Evolutionary conservation across 2,113 vertebrate genomes (phyloP).

Genomic region (Psophia crepitans): DNA sequence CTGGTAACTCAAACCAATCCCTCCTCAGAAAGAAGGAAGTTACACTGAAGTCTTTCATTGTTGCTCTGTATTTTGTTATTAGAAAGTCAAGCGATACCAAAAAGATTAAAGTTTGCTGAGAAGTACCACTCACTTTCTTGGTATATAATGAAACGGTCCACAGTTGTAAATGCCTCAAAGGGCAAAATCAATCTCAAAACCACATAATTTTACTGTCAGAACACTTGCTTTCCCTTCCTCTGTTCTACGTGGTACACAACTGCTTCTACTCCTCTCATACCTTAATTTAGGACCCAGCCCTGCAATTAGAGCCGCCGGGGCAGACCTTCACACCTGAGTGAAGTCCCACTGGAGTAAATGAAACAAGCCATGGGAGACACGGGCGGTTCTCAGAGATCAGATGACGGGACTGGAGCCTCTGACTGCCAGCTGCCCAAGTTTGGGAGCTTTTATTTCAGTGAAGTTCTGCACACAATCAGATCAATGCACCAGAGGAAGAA

Average conservation of each 20-base stretch:
- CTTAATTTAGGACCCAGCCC: neutral
- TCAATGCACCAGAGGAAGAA: neutral
- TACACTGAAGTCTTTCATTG: neutral
- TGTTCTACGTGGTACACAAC: neutral
- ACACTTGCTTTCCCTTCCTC: neutral
- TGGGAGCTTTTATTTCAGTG: rapidly evolving
- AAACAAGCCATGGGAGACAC: neutral
- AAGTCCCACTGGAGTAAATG: neutral
- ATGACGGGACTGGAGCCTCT: neutral
- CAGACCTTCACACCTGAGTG: neutral
- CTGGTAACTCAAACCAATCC: constrained; percentile 10
- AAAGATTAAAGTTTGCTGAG: neutral
- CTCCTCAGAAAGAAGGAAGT: neutral
- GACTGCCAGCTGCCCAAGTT: neutral
- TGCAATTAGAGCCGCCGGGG: neutral
- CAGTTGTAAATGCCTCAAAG: neutral
- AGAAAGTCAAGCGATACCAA: neutral
- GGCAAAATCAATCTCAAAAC: neutral
- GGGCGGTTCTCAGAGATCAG: neutral
- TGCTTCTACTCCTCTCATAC: neutral
- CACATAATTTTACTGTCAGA: neutral
- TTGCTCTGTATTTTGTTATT: neutral
- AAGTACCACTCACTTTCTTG: neutral
- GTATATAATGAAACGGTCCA: neutral
- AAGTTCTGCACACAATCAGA: neutral